Conservation (phyloP, 2,888 invertebrate genomes). For the Gandaritis pyraliata region DNA sequence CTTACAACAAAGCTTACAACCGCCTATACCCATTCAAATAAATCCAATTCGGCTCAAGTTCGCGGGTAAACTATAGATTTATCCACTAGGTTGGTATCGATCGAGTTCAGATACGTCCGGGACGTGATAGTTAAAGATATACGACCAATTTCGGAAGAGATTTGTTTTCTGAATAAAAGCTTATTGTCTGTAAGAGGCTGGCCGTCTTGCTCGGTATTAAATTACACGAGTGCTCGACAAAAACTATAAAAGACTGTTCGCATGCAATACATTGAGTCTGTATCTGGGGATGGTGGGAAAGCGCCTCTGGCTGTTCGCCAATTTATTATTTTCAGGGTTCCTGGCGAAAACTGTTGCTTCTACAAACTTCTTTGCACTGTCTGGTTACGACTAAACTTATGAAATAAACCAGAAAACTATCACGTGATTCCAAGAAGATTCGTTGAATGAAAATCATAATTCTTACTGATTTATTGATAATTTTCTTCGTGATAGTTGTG, state of each 20-base stretch:
- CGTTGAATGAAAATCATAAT: neutral
- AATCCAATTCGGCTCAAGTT: conserved; percentile 54
- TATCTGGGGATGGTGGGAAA: conserved; percentile 51
- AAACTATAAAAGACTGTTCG: conserved; percentile 65
- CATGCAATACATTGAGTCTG: conserved; percentile 63
- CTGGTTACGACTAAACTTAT: conserved; percentile 11
- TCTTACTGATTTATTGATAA: neutral
- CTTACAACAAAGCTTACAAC: conserved; percentile 59
- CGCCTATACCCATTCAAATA: conserved; percentile 62
- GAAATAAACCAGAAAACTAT: conserved; percentile 12
- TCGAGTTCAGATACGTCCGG: conserved; percentile 44
- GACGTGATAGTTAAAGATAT: conserved; percentile 48
- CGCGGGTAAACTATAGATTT: conserved; percentile 51
- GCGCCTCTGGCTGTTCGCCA: conserved; percentile 65
- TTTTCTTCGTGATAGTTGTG: conserved; percentile 5
- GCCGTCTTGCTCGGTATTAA: conserved; percentile 58
- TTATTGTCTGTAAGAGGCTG: conserved; percentile 55
- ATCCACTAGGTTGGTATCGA: conserved; percentile 48
- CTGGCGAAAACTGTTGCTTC: conserved; percentile 53
- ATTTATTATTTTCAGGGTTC: conserved; percentile 62
- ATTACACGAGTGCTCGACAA: conserved; percentile 62
- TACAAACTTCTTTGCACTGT: conserved; percentile 43
- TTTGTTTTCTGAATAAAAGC: conserved; percentile 61
- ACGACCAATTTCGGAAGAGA: conserved; percentile 55
- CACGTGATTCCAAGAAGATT: neutral